Evolutionary conservation across 2,113 vertebrate genomes (phyloP).

Genomic region (Alouatta palliata): DNA sequence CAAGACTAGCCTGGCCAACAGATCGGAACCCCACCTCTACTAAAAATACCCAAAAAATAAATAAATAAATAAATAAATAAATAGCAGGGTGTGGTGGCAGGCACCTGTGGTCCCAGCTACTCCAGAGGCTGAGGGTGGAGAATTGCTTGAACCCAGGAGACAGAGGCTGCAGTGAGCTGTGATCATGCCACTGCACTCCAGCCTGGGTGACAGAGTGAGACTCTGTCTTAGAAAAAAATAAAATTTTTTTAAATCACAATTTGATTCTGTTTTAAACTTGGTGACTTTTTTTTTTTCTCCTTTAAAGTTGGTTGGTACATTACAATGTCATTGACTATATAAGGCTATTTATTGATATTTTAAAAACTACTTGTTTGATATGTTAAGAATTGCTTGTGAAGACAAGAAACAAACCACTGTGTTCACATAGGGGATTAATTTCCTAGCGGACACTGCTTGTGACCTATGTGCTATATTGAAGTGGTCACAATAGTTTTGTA

Average conservation of each 20-base stretch:
- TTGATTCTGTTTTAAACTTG: not conserved
- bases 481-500: not conserved
- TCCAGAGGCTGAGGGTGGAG: too few species aligned
- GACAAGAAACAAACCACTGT: conserved; percentile 19
- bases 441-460: not conserved
- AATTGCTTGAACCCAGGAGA: too few species aligned
- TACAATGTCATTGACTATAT: not conserved
- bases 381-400: conserved; percentile 27
- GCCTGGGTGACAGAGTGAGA: too few species aligned
- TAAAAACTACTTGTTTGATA: conserved; percentile 15
- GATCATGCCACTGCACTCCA: too few species aligned
- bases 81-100: not conserved
- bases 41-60: not conserved
- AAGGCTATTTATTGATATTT: conserved; percentile 26
- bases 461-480: not conserved
- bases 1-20: not conserved
- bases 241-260: too few species aligned
- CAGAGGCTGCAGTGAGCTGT: too few species aligned
- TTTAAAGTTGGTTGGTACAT: not conserved
- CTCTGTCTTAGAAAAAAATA: too few species aligned
- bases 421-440: not conserved
- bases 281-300: conserved; percentile 9
- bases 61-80: not conserved
- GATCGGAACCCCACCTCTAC: not conserved
- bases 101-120: too few species aligned